These are phyloP conservation scores for Stenurella melanura DNA, from an alignment of 2,888 invertebrate species.

Conservation along the genomic window DNA sequence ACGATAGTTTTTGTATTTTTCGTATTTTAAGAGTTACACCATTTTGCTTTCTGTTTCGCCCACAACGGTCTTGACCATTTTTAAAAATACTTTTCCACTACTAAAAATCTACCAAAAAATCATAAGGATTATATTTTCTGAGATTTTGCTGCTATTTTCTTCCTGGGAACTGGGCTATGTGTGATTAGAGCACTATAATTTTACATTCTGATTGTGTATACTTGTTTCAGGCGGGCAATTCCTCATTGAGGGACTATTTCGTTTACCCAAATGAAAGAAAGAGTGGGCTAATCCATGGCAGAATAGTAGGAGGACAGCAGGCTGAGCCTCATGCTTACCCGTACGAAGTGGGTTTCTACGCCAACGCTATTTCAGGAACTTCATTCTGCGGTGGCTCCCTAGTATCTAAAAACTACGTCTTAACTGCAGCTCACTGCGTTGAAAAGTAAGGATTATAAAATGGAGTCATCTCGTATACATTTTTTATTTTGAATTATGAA, in stretches of 20 bases:
- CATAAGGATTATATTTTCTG: no score
- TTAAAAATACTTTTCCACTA: no score
- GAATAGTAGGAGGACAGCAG: slow-evolving; percentile 49
- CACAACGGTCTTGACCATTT: no score
- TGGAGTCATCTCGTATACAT: not conserved
- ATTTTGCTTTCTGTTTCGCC: no score
- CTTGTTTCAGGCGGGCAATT: not conserved
- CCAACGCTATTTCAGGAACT: slow-evolving; percentile 37
- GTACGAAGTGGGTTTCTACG: slow-evolving; percentile 55
- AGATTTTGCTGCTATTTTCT: no score
- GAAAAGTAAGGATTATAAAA: slow-evolving; percentile 51
- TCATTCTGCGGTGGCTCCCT: slow-evolving; percentile 58
- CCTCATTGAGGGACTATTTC: not conserved
- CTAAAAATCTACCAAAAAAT: no score
- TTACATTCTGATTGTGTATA: not conserved
- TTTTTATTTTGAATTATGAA: no score
- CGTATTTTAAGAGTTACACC: no score
- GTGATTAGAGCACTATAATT: no score
- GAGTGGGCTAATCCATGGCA: not conserved
- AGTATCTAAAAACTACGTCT: slow-evolving; percentile 51
- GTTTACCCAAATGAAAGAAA: not conserved
- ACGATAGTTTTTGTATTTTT: no score
- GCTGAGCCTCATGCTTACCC: slow-evolving; percentile 52
- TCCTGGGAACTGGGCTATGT: no score
- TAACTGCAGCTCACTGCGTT: slow-evolving; percentile 59